Conservation (phyloP, 1,140 invertebrate genomes). For the Apis dorsata region DNA sequence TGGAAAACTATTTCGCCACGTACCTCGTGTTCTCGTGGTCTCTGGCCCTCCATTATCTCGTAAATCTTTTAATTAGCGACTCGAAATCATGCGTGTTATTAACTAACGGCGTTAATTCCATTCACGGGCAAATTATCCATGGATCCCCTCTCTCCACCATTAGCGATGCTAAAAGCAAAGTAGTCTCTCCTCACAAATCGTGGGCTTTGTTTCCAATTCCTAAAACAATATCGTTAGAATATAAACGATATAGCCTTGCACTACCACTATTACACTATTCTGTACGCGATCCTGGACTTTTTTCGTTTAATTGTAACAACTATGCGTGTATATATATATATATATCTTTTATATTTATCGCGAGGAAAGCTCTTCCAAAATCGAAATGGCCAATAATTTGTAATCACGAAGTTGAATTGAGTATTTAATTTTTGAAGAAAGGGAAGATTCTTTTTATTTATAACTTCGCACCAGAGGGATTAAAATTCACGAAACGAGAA, state of each 20-base stretch:
- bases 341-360: too few species aligned
- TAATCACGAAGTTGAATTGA: too few species aligned
- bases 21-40: background rate
- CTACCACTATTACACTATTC: background rate
- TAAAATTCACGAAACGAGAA: background rate
- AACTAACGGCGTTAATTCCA: conserved; percentile 54
- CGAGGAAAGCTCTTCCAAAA: too few species aligned
- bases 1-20: conserved; percentile 52
- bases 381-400: too few species aligned
- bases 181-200: conserved; percentile 7
- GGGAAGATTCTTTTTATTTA: too few species aligned
- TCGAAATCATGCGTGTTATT: conserved; percentile 59
- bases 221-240: conserved; percentile 5
- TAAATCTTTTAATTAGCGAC: conserved; percentile 65
- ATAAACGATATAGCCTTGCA: background rate
- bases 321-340: too few species aligned
- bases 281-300: background rate
- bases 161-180: conserved; percentile 2
- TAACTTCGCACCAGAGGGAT: background rate
- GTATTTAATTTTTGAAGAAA: too few species aligned
- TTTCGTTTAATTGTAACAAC: background rate
- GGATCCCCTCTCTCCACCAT: background rate
- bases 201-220: conserved; percentile 11
- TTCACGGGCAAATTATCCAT: conserved; percentile 46
- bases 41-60: conserved; percentile 48